Evolutionary conservation across 2,797 vertebrate species (phyloP).

Genomic region (Myotis findleyi): DNA sequence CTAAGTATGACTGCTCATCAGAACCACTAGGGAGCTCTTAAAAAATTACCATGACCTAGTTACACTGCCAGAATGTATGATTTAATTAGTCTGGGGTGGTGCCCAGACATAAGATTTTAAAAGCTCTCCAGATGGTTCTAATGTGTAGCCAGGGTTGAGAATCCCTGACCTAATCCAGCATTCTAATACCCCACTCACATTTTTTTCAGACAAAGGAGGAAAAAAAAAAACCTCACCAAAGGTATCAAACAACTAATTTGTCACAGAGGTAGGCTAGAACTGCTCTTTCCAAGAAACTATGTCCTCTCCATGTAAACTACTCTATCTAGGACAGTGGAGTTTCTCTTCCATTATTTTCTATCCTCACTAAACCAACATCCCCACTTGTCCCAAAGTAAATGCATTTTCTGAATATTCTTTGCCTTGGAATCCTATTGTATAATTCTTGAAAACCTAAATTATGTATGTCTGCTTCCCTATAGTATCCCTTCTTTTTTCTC

Average conservation of each 20-base stretch:
- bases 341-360: background rate
- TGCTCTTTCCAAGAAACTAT: background rate
- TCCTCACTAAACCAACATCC: background rate
- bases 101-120: constrained; percentile 25
- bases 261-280: background rate
- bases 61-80: background rate
- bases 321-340: background rate
- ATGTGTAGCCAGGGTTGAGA: background rate
- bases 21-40: background rate
- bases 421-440: background rate
- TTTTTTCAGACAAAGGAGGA: constrained; percentile 42
- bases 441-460: constrained; percentile 10
- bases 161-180: background rate
- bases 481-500: background rate
- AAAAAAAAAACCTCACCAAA: constrained; percentile 19
- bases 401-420: constrained; percentile 26
- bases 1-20: background rate
- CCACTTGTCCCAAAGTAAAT: constrained; percentile 26
- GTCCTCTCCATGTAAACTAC: background rate
- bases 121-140: constrained; percentile 8
- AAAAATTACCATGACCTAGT: background rate
- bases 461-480: background rate
- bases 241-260: background rate
- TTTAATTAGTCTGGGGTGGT: background rate
- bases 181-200: background rate